Conservation (phyloP, 2,888 invertebrate genomes). For the Andricus curvator region DNA sequence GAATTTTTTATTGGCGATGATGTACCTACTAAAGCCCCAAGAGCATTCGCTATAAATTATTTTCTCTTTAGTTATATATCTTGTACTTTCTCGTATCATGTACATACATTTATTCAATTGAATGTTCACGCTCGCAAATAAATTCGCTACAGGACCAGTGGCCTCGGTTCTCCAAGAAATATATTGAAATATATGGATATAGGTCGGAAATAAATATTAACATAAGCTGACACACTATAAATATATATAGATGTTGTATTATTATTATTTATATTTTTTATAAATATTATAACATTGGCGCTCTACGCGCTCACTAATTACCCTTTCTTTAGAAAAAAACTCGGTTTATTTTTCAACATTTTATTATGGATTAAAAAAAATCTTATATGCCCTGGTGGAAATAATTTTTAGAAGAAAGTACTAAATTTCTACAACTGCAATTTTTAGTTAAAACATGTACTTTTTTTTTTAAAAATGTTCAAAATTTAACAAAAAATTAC, state of each 20-base stretch:
- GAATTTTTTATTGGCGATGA: neutral
- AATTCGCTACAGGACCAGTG: constrained; percentile 20
- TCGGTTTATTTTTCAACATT: too few relatives aligned
- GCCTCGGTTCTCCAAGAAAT: constrained; percentile 8
- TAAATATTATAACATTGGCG: too few relatives aligned
- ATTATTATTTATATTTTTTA: neutral
- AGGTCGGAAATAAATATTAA: constrained; percentile 23
- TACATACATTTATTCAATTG: constrained; percentile 8
- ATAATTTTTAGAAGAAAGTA: too few relatives aligned
- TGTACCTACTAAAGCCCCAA: neutral
- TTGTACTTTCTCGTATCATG: constrained; percentile 16
- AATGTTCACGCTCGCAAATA: constrained; percentile 15
- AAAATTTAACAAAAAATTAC: too few relatives aligned
- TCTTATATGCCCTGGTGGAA: too few relatives aligned
- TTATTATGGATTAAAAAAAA: too few relatives aligned
- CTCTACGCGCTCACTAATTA: too few relatives aligned
- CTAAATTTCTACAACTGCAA: too few relatives aligned
- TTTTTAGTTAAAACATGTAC: too few relatives aligned
- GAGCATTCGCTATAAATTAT: neutral
- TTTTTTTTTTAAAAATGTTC: too few relatives aligned
- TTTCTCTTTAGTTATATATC: constrained; percentile 7
- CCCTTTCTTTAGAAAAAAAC: too few relatives aligned
- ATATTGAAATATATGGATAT: constrained; percentile 30
- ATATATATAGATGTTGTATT: neutral
- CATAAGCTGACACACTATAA: neutral